Evolutionary conservation across 2,113 vertebrate species (phyloP).

Genomic region (Chaetorhynchus papuensis): DNA sequence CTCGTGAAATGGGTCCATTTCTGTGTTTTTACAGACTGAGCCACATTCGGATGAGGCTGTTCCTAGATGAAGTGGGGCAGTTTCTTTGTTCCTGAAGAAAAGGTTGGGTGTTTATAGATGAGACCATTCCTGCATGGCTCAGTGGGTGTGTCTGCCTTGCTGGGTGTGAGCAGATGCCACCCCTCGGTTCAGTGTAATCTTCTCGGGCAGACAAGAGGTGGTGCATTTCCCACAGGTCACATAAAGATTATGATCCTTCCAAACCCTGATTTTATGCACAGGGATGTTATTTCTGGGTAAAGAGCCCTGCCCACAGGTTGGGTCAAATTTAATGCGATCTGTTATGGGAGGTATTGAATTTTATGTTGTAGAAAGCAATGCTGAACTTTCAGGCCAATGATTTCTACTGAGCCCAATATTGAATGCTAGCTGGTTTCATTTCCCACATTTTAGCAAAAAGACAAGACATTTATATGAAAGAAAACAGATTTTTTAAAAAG

Average conservation of each 20-base stretch:
- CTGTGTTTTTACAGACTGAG: not conserved
- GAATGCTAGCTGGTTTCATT: not conserved
- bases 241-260: not conserved
- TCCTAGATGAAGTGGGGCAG: not conserved
- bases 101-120: not conserved
- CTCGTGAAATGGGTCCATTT: not conserved
- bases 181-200: not conserved
- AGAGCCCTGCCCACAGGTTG: not conserved
- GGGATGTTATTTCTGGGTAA: not conserved
- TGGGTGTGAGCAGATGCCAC: not conserved
- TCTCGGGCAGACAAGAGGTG: not conserved
- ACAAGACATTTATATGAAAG: not conserved
- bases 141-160: not conserved
- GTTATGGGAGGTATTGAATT: not conserved
- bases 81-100: not conserved
- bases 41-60: not conserved
- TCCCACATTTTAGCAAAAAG: not conserved
- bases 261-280: not conserved
- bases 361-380: not conserved
- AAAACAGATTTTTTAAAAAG: not conserved
- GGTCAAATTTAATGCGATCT: not conserved
- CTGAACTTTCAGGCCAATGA: not conserved
- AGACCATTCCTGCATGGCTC: not conserved
- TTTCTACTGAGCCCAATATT: not conserved
- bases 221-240: not conserved